Evolutionary conservation across 2,113 vertebrate genomes (phyloP), one percentile per base, ranked within the genome.

Genomic region (Coptodon rendalli): DNA sequence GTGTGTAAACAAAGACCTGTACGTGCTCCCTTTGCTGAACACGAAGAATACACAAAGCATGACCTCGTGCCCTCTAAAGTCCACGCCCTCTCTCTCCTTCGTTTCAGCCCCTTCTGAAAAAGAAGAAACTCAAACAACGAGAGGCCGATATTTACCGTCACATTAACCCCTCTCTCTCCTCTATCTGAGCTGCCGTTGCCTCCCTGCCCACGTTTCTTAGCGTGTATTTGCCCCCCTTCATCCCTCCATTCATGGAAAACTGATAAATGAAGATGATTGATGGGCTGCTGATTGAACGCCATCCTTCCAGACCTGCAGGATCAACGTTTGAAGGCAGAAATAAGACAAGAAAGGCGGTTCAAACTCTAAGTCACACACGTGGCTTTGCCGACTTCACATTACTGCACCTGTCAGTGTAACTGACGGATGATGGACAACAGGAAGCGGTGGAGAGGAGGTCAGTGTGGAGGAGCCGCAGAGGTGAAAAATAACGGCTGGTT

Each of bases 141-240:
- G 86, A 73, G 82, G 91, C 88, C 92, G 92, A 96, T 95, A 95
- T 96, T 96, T 94, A 88, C 95, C 40, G 48, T 93, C 86, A 31
- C 94, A 95, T 96, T 96, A 94, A 92, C 61, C 19, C 10, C 2
- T 13, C 61, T 1, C 61, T 38, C 31, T 12, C 3, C 31, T n/a
- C 31, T n/a, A n/a, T n/a, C n/a, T 36, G 9, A n/a, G 9, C 59
- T 63, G 59, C 59, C 0, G 0, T n/a, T 36, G 2, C 6, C 61
- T 38, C 6, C 6, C 61, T 22, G 61, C 34, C 17, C 22, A 38
- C 4, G 2, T 81, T 61, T 86, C 76, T 89, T 48, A 68, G 73
- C 7, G 1, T 48, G 3, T 22, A 17, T 50, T 80, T 71, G 66
- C 13, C 31, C 48, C 34, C n/a, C 66, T 87, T 53, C 73, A 24